Evolutionary conservation across 2,113 vertebrate genomes (phyloP).

Genomic region (Callionymus lyra): DNA sequence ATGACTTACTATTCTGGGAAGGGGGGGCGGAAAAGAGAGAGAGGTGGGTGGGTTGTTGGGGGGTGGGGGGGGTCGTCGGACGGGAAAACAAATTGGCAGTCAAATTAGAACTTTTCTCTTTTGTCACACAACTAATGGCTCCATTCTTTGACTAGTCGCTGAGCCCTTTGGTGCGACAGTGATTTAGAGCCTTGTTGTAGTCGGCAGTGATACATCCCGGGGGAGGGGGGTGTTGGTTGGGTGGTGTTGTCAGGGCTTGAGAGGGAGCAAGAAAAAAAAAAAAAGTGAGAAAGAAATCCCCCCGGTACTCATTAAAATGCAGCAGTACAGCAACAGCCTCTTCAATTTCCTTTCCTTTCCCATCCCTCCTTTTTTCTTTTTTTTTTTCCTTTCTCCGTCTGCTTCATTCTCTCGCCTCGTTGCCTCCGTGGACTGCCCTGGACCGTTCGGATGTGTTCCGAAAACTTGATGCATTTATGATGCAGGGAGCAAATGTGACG

Average conservation of each 20-base stretch:
- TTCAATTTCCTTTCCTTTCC: conserved; percentile 21
- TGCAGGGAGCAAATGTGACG: conserved; percentile 36
- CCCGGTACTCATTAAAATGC: conserved; percentile 72
- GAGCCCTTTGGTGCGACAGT: conserved; percentile 60
- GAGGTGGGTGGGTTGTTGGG: conserved; percentile 46
- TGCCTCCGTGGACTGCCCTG: conserved; percentile 51
- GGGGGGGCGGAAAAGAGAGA: too few species aligned
- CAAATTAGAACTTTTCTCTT: conserved; percentile 54
- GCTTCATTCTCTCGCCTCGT: conserved; percentile 46
- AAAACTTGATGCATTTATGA: conserved; percentile 59
- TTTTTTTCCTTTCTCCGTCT: conserved; percentile 29
- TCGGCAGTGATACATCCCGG: conserved; percentile 33
- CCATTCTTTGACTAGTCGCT: conserved; percentile 37
- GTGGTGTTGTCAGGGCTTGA: too few species aligned
- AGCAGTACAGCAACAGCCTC: conserved; percentile 41
- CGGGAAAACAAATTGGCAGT: conserved; percentile 62
- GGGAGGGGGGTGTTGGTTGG: conserved; percentile 26
- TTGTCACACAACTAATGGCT: conserved; percentile 14
- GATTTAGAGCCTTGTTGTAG: conserved; percentile 41
- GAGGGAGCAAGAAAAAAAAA: conserved; percentile 19
- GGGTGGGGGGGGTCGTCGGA: conserved; percentile 29
- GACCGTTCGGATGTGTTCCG: conserved; percentile 75
- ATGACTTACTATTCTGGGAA: too few species aligned
- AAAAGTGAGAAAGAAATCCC: conserved; percentile 60
- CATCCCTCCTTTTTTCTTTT: conserved; percentile 11